These are phyloP conservation scores for Fistularia commersonii DNA, from an alignment of 2,797 vertebrate genomes.

Conservation along the genomic window DNA sequence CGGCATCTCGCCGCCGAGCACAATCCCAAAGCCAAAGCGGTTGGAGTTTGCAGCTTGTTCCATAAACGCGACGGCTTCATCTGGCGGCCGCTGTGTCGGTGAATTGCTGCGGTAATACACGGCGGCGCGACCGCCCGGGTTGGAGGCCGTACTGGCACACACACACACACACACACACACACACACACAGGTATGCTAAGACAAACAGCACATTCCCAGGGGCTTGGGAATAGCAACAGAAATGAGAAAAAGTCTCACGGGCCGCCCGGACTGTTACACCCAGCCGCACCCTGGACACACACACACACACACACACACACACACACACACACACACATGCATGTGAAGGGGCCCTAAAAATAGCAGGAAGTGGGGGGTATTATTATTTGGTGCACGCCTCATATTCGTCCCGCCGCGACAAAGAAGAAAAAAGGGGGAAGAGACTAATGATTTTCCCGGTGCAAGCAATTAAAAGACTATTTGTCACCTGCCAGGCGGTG, in stretches of 20 bases:
- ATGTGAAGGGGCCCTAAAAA: slow-evolving; percentile 64
- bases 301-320: slow-evolving; percentile 3
- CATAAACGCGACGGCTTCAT: slow-evolving; percentile 81
- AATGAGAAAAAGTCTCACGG: slow-evolving; percentile 64
- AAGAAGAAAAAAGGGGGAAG: slow-evolving; percentile 78
- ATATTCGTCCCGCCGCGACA: slow-evolving; percentile 69
- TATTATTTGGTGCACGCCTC: slow-evolving; percentile 79
- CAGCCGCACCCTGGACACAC: background rate
- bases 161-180: slow-evolving; percentile 18
- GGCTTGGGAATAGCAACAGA: slow-evolving; percentile 54
- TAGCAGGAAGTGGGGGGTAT: slow-evolving; percentile 74
- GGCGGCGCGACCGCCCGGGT: slow-evolving; percentile 59
- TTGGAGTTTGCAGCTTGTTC: slow-evolving; percentile 79
- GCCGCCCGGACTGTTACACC: slow-evolving; percentile 2
- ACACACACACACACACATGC: slow-evolving; percentile 11
- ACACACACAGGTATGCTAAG: slow-evolving; percentile 13
- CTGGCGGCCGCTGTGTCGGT: slow-evolving; percentile 66
- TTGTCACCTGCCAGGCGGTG: slow-evolving; percentile 83
- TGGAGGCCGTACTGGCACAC: slow-evolving; percentile 43
- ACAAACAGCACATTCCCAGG: slow-evolving; percentile 53
- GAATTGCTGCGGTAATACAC: slow-evolving; percentile 67
- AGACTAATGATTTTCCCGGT: slow-evolving; percentile 88
- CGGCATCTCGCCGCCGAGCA: slow-evolving; percentile 80
- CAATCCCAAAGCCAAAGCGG: slow-evolving; percentile 78
- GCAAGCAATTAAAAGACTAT: slow-evolving; percentile 93